phyloP scores from a whole-genome alignment of 1,140 invertebrate species.

The Pseudomyrmex cubaensis region DNA sequence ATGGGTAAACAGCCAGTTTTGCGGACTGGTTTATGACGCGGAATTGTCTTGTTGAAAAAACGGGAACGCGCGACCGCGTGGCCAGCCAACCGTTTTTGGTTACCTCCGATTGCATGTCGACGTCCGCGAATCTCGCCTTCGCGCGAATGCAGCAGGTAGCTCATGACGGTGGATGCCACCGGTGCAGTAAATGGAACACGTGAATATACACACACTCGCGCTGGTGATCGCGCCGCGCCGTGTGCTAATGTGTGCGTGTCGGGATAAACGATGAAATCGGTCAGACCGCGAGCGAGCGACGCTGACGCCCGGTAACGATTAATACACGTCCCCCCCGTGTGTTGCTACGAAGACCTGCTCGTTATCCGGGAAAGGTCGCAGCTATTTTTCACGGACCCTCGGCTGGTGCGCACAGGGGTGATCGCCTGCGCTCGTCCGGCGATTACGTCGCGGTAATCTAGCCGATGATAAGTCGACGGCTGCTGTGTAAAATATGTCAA shows the following conservation, averaged over 20 bases:
- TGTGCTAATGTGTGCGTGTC: slow-evolving; percentile 43
- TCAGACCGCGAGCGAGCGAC: slow-evolving; percentile 43
- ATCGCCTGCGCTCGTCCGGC: not conserved
- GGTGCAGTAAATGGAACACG: slow-evolving; percentile 44
- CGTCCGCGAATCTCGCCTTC: not conserved
- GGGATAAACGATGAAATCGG: slow-evolving; percentile 58
- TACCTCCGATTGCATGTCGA: slow-evolving; percentile 29
- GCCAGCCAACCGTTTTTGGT: slow-evolving; percentile 65
- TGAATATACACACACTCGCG: not conserved
- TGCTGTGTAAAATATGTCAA: slow-evolving; percentile 48
- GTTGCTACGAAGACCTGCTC: slow-evolving; percentile 46
- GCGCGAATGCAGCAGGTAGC: slow-evolving; percentile 3
- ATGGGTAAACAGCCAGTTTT: slow-evolving; percentile 71
- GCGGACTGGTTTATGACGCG: slow-evolving; percentile 61
- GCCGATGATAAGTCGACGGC: slow-evolving; percentile 46
- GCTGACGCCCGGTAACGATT: slow-evolving; percentile 35
- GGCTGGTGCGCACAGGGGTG: not conserved
- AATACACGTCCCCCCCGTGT: slow-evolving; percentile 45
- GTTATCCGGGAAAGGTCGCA: slow-evolving; percentile 49
- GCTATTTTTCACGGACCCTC: slow-evolving; percentile 55
- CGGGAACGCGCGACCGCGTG: slow-evolving; percentile 17
- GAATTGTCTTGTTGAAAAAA: slow-evolving; percentile 68
- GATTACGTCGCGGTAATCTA: slow-evolving; percentile 40
- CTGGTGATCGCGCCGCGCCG: not conserved
- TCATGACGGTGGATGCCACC: slow-evolving; percentile 29